These are phyloP conservation scores for Bombus pascuorum DNA, from an alignment of 1,140 invertebrate species.

Conservation along the genomic window DNA sequence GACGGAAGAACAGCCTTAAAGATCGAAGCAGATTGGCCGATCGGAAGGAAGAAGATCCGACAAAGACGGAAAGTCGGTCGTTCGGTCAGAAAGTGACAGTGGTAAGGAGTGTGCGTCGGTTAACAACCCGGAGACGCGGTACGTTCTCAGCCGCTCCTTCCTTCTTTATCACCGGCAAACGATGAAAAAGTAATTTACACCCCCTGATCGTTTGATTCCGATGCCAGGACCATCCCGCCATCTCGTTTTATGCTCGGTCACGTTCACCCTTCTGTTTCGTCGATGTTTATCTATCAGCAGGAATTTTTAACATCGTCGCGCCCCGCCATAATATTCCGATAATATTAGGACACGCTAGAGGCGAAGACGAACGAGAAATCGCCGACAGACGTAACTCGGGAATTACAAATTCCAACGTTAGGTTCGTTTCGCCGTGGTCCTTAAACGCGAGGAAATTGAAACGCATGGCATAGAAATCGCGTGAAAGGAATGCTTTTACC, in stretches of 20 bases:
- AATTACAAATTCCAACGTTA: not conserved
- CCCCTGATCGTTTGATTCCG: constrained; percentile 12
- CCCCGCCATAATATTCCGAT: not conserved
- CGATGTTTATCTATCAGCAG: constrained; percentile 17
- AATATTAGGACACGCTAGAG: too few relatives aligned
- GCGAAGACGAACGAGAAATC: not conserved
- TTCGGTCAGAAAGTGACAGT: constrained; percentile 64
- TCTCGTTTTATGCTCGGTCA: constrained; percentile 26
- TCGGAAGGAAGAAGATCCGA: constrained; percentile 10
- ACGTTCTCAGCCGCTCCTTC: not conserved
- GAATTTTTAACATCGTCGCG: constrained; percentile 21
- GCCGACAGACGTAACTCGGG: not conserved
- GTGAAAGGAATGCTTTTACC: not conserved
- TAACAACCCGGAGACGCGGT: not conserved
- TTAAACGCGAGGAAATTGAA: too few relatives aligned
- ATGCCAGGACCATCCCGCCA: not conserved
- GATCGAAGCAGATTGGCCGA: constrained; percentile 50
- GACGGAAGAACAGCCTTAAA: constrained; percentile 38
- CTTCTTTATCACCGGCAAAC: not conserved
- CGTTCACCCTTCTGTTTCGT: constrained; percentile 2
- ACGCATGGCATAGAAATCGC: not conserved
- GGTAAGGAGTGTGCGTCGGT: constrained; percentile 34
- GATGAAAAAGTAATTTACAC: constrained; percentile 32
- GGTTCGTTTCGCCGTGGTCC: not conserved
- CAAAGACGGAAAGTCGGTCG: constrained; percentile 58